These are phyloP conservation scores for Drosophila dunni DNA, from an alignment of 1,140 invertebrate species.

Conservation along the genomic window DNA sequence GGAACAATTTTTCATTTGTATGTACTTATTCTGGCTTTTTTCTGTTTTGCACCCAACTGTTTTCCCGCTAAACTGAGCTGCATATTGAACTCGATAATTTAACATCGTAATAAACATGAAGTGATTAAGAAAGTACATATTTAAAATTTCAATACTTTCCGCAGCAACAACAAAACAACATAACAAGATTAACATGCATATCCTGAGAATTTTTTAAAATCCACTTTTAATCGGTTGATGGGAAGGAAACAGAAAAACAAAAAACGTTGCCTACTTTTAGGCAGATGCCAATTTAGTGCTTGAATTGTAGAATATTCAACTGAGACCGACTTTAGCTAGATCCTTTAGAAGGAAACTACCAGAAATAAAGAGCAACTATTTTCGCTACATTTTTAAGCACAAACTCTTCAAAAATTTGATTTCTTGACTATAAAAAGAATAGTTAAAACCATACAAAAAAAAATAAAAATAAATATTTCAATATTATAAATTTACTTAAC, in stretches of 20 bases:
- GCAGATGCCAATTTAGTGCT: too few species aligned
- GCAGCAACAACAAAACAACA: slow-evolving; percentile 7
- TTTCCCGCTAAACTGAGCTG: slow-evolving; percentile 50
- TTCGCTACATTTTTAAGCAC: too few species aligned
- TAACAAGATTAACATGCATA: slow-evolving; percentile 1
- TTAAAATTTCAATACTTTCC: slow-evolving; percentile 15
- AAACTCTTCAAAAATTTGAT: too few species aligned
- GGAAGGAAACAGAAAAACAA: too few species aligned
- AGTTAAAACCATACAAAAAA: too few species aligned
- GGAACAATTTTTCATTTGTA: slow-evolving; percentile 35
- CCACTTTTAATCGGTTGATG: background rate
- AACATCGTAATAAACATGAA: slow-evolving; percentile 10
- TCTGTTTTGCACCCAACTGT: slow-evolving; percentile 59
- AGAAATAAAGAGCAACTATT: too few species aligned
- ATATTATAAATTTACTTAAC: background rate
- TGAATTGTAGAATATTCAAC: too few species aligned
- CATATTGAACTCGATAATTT: slow-evolving; percentile 35
- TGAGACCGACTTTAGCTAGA: too few species aligned
- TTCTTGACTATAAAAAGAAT: too few species aligned
- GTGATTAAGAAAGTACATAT: slow-evolving; percentile 13
- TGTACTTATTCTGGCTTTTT: slow-evolving; percentile 64
- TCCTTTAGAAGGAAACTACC: too few species aligned
- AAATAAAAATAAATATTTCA: too few species aligned
- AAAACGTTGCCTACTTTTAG: too few species aligned
- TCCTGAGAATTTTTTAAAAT: background rate